Conservation (phyloP, 2,888 invertebrate species). For the Cheilosia grossa region DNA sequence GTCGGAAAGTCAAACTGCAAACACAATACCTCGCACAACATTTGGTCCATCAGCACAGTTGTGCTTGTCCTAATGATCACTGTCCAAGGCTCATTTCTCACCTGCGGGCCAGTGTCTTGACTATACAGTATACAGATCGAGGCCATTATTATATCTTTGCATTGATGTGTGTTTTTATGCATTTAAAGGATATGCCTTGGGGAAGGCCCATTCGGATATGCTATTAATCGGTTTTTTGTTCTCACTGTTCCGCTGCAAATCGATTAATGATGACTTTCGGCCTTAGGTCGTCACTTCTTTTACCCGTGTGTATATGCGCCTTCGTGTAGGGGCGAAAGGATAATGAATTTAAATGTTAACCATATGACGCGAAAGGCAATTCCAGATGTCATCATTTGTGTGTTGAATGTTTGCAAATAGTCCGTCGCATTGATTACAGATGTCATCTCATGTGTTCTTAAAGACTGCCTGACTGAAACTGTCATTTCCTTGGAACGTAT, state of each 20-base stretch:
- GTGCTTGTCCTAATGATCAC: conserved; percentile 27
- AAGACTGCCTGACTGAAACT: too few relatives aligned
- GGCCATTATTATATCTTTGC: conserved; percentile 36
- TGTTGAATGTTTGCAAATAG: too few relatives aligned
- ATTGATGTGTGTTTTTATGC: conserved; percentile 27
- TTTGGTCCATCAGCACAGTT: conserved; percentile 37
- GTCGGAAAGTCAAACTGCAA: conserved; percentile 12
- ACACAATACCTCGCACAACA: conserved; percentile 24
- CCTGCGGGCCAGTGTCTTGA: conserved; percentile 32
- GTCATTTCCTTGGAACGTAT: too few relatives aligned
- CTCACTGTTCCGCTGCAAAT: conserved; percentile 44
- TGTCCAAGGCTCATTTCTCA: conserved; percentile 47
- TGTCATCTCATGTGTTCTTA: too few relatives aligned
- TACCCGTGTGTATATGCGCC: not conserved
- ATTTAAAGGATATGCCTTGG: conserved; percentile 34
- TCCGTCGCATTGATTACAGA: too few relatives aligned
- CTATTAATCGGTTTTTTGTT: conserved; percentile 28
- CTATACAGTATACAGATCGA: not conserved
- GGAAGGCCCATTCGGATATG: conserved; percentile 12
- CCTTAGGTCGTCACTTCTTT: not conserved
- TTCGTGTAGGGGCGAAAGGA: conserved; percentile 12
- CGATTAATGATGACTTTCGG: conserved; percentile 49
- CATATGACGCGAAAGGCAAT: conserved; percentile 32
- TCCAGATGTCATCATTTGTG: conserved; percentile 2
- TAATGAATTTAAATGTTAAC: conserved; percentile 23